Conservation (phyloP, 1,140 invertebrate species). For the Camponotus floridanus region DNA sequence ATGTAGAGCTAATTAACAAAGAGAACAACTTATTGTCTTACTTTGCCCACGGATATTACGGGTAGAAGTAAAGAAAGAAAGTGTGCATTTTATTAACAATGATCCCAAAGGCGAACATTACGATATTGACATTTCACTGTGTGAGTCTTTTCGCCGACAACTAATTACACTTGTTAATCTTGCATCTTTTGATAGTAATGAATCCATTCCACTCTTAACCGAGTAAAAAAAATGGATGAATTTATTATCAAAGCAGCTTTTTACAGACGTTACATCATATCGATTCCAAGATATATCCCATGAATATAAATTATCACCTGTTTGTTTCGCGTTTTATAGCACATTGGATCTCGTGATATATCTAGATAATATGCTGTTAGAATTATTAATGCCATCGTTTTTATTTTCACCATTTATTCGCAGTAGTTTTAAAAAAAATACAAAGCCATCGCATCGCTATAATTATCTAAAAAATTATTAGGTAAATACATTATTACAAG, state of each 20-base stretch:
- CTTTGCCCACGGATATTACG: constrained; percentile 41
- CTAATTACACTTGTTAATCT: constrained; percentile 66
- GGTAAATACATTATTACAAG: no score
- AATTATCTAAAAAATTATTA: constrained; percentile 19
- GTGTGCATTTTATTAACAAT: constrained; percentile 13
- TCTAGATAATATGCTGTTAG: constrained; percentile 62
- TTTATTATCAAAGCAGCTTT: constrained; percentile 34
- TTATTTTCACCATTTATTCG: not conserved
- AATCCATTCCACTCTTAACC: constrained; percentile 10
- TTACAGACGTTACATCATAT: not conserved
- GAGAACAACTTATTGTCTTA: constrained; percentile 26
- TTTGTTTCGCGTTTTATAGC: constrained; percentile 32
- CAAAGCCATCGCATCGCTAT: not conserved
- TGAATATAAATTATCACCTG: constrained; percentile 59
- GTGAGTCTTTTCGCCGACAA: constrained; percentile 22
- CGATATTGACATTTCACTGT: not conserved
- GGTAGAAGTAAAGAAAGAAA: constrained; percentile 47
- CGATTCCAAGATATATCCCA: not conserved
- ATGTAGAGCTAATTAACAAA: constrained; percentile 51
- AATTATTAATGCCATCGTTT: constrained; percentile 67
- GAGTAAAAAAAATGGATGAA: not conserved
- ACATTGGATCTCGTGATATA: constrained; percentile 41
- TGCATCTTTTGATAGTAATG: not conserved
- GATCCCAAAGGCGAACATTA: constrained; percentile 4
- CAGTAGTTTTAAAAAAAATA: constrained; percentile 27